Conservation (phyloP, 2,797 vertebrate genomes). For the Nyctalus aviator region DNA sequence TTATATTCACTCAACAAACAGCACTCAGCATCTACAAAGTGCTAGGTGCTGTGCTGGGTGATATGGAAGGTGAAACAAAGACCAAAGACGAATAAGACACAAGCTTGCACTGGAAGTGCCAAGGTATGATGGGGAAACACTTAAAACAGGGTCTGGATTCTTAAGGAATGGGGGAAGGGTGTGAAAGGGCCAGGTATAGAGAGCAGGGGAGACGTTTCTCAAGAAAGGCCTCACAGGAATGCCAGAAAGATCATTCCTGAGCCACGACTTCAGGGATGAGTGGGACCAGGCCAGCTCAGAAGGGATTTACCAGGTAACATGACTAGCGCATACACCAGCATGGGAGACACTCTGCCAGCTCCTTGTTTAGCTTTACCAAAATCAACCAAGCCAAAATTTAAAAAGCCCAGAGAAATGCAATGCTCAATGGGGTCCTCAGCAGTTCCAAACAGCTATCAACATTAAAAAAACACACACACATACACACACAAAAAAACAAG, state of each 20-base stretch:
- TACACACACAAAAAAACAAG: neutral
- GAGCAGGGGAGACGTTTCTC: neutral
- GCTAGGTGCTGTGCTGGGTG: neutral
- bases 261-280: neutral
- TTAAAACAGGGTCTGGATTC: neutral
- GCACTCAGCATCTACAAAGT: neutral
- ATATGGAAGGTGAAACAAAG: neutral
- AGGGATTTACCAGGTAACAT: neutral
- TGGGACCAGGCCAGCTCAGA: neutral
- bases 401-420: neutral
- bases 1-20: neutral
- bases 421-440: neutral
- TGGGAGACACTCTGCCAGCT: neutral
- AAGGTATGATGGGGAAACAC: neutral
- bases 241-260: neutral
- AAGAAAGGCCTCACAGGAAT: neutral
- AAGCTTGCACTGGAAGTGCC: neutral
- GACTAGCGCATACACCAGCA: neutral
- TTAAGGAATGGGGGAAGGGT: neutral
- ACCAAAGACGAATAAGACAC: neutral
- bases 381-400: neutral
- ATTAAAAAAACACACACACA: neutral
- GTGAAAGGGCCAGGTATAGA: neutral
- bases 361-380: neutral
- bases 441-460: slow-evolving; percentile 17